Percentiles rank a stretch among this genome's conserved stretches.
Conservation (phyloP, 2,113 vertebrate species). For the Leptodactylus fuscus region DNA sequence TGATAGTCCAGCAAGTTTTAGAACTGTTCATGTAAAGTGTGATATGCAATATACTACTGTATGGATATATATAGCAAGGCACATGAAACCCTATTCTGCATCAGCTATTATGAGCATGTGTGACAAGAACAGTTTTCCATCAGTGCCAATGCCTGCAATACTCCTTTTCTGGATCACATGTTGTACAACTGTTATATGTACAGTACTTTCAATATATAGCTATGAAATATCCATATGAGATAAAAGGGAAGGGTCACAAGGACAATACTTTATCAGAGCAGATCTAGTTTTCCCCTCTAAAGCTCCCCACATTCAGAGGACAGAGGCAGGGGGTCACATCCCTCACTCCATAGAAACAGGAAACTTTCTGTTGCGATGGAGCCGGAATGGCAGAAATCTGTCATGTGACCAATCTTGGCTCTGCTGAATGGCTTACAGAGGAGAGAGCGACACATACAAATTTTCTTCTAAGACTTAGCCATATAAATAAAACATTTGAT, state of each 20-base stretch:
- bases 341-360: not conserved
- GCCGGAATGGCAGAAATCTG: not conserved
- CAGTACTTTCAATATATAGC: too few relatives aligned
- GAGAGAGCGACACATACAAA: not conserved
- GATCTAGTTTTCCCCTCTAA: not conserved
- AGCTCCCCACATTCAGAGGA: not conserved
- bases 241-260: too few relatives aligned
- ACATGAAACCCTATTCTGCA: not conserved
- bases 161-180: not conserved
- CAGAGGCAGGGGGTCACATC: too few relatives aligned
- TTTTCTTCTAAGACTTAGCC: too few relatives aligned
- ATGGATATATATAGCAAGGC: constrained; percentile 19
- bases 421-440: not conserved
- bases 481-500: not conserved
- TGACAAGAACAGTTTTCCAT: not conserved
- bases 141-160: not conserved
- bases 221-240: too few relatives aligned
- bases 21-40: too few relatives aligned
- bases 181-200: not conserved
- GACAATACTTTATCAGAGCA: not conserved
- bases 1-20: too few relatives aligned
- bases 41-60: too few relatives aligned
- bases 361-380: not conserved
- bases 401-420: not conserved
- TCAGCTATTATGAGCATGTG: not conserved